These are phyloP conservation scores for Ceratotherium simum DNA, from an alignment of 2,113 vertebrate genomes.

Conservation along the genomic window DNA sequence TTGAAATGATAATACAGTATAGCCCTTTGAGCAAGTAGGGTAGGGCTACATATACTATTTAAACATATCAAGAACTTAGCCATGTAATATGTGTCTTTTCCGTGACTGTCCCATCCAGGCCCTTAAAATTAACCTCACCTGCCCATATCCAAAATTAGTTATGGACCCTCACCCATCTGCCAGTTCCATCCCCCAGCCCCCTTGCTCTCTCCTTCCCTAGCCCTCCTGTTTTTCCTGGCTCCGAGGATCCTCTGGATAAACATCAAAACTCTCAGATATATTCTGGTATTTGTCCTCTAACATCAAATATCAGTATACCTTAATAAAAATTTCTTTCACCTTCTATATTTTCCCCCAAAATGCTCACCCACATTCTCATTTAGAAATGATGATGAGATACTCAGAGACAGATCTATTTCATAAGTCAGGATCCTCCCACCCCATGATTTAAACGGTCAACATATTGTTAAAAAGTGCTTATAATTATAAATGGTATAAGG, in stretches of 20 bases:
- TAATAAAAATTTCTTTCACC: neutral
- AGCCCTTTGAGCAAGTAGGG: neutral
- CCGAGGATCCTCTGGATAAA: neutral
- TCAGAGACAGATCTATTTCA: neutral
- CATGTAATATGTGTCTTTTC: neutral
- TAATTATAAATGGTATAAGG: neutral
- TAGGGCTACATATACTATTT: neutral
- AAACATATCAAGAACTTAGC: neutral
- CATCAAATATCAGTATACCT: neutral
- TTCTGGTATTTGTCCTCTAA: neutral
- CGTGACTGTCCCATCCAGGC: neutral
- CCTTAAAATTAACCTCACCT: neutral
- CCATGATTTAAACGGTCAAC: neutral
- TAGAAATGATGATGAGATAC: neutral
- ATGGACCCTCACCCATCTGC: neutral
- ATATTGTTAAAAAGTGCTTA: neutral
- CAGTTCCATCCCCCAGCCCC: neutral
- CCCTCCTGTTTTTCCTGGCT: neutral
- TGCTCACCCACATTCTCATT: neutral
- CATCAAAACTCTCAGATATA: neutral
- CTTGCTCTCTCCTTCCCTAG: neutral
- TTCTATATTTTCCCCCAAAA: neutral
- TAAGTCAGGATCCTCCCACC: neutral
- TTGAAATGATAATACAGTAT: neutral
- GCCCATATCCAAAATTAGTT: neutral